Base-by-base conservation (phyloP, 92 coral and sea anemone species). In the Parazoanthus swiftii region DNA sequence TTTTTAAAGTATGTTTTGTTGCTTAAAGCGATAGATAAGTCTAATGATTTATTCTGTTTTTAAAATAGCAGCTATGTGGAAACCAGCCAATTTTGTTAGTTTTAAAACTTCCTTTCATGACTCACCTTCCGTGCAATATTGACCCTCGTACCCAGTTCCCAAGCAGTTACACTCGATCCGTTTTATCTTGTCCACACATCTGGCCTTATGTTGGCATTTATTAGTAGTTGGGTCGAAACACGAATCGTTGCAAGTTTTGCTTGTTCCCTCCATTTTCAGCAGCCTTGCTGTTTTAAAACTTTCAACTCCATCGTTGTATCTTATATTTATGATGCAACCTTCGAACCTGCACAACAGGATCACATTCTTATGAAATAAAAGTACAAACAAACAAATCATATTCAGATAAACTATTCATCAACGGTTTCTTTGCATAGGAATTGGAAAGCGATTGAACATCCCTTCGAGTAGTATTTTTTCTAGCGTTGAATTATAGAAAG, bases 141-240 rank as follows among this genome's bases (percentile, higher is more conserved):
- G 71, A 9, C 98, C 98, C 77, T 95, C 94, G 85, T 93, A 95
- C 54, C 98, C 95, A 87, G 92, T 93, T 46, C 95, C 98, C 76
- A 78, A 75, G 90, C 98, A 95, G 70, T 95, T 90, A 70, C 98
- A 95, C 74, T 90, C 92, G 59, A 88, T 93, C 42, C 77, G 93
- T 46, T 89, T 91, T 46, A 93, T 86, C 81, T 81, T 91, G 75
- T 91, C 94, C 21, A 80, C 86, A 67, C 98, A 94, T 29, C 85
- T 75, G 23, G 93, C 95, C 35, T 90, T 85, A 51, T 94, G 90
- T 59, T 90, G 85, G 63, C 98, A 94, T 74, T 91, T 90, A 23
- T 93, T 92, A 16, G 85, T 51, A 35, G 85, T 76, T 16, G 94
- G 92, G n/a, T 82, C 86, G 10, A 93, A 86, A 56, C 98, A 94